Evolutionary conservation across 2,113 vertebrate genomes (phyloP).

Genomic region (Pampusana beccarii): DNA sequence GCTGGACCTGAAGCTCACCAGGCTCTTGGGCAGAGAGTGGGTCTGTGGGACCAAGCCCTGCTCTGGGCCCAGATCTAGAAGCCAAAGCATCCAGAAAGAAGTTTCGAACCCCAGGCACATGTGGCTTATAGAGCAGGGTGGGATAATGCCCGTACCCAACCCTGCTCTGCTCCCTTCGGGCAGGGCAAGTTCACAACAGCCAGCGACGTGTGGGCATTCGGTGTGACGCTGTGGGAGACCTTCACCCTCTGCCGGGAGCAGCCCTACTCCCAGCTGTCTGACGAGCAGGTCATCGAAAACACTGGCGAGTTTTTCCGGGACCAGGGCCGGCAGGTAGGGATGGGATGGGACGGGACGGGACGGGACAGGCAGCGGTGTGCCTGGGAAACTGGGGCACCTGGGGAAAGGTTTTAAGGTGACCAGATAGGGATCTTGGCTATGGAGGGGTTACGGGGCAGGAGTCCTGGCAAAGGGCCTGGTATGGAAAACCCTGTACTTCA

Average conservation of each 20-base stretch:
- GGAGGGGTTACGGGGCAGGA: not conserved
- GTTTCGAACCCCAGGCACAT: not conserved
- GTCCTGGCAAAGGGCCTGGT: not conserved
- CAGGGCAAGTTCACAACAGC: conserved; percentile 98
- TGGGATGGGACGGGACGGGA: accelerated
- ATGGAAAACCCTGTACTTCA: not conserved
- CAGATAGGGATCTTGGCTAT: not conserved
- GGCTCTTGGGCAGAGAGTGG: not conserved
- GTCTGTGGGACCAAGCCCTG: not conserved
- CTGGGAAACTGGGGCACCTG: too few relatives aligned
- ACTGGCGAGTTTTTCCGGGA: conserved; percentile 97
- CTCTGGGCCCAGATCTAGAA: not conserved
- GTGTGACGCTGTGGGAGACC: conserved; percentile 95
- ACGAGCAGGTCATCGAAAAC: conserved; percentile 97
- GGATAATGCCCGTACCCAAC: not conserved
- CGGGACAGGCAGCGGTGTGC: accelerated
- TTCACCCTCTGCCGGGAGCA: conserved; percentile 93
- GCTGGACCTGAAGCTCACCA: not conserved
- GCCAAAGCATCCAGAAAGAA: not conserved
- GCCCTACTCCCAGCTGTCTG: conserved; percentile 91
- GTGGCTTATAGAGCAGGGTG: not conserved
- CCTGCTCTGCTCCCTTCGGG: not conserved
- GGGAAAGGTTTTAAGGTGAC: not conserved
- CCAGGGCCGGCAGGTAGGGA: conserved; percentile 88
- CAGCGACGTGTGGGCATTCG: conserved; percentile 95